Conservation (phyloP, 1,140 invertebrate genomes). For the Lutraria rhynchaena region DNA sequence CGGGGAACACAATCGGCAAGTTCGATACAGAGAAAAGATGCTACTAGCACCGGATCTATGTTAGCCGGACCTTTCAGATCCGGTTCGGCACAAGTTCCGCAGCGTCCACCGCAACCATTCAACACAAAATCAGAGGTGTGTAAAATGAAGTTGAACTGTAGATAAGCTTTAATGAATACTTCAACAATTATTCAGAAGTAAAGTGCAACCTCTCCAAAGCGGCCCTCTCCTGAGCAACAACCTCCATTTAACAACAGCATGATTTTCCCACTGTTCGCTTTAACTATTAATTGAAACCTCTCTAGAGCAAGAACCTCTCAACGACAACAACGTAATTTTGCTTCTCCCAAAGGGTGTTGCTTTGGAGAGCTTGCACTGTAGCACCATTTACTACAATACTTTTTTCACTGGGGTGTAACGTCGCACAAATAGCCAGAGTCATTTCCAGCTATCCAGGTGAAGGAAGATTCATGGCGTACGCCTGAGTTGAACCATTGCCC, state of each 20-base stretch:
- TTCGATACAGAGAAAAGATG: not conserved
- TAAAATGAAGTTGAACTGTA: not conserved
- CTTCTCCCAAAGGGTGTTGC: no score
- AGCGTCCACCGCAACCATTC: slow-evolving; percentile 8
- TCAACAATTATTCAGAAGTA: not conserved
- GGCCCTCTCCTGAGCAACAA: no score
- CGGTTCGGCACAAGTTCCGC: not conserved
- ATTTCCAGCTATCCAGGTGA: no score
- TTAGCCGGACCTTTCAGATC: slow-evolving; percentile 28
- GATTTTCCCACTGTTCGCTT: no score
- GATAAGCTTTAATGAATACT: not conserved
- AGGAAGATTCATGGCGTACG: no score
- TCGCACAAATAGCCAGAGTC: no score
- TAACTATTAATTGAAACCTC: not conserved
- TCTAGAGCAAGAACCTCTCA: not conserved
- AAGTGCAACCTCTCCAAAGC: no score
- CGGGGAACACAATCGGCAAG: slow-evolving; percentile 36
- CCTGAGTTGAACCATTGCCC: no score
- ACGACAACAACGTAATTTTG: no score
- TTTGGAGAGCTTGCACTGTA: not conserved
- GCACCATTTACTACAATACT: not conserved
- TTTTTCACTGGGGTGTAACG: not conserved
- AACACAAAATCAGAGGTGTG: slow-evolving; percentile 35
- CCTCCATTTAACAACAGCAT: no score
- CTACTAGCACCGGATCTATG: slow-evolving; percentile 41